A percentile compares a stretch with the other conserved stretches of the same genome.
Conservation (phyloP, 2,888 invertebrate species). For the Anaspis maculata region DNA sequence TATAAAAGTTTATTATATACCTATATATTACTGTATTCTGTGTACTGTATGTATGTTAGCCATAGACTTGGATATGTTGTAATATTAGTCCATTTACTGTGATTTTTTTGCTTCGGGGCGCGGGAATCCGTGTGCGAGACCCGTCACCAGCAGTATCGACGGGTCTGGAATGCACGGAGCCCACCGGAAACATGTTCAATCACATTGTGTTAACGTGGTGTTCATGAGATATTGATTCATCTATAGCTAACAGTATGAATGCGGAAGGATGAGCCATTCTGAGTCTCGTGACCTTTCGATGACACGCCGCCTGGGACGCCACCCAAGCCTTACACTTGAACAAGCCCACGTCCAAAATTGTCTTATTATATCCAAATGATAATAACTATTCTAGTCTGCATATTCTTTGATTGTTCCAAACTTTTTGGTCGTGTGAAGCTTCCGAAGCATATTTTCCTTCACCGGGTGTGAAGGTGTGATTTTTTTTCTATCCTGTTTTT, state of each 20-base stretch:
- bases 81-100: slow-evolving; percentile 41
- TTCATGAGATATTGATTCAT: slow-evolving; percentile 39
- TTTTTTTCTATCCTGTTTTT: too few species aligned
- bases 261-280: slow-evolving; percentile 15
- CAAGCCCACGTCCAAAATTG: too few species aligned
- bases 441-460: too few species aligned
- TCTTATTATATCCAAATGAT: too few species aligned
- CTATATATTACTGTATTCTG: slow-evolving; percentile 35
- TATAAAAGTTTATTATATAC: slow-evolving; percentile 39
- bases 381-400: too few species aligned
- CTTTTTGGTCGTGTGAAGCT: too few species aligned
- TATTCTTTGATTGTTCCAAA: too few species aligned
- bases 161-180: neutral
- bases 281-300: slow-evolving; percentile 16
- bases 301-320: too few species aligned
- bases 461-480: too few species aligned
- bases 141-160: neutral
- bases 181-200: slow-evolving; percentile 26
- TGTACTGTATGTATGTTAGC: slow-evolving; percentile 41
- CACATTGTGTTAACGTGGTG: slow-evolving; percentile 43
- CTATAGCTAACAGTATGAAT: slow-evolving; percentile 33
- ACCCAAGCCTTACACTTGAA: too few species aligned
- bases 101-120: slow-evolving; percentile 27
- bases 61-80: slow-evolving; percentile 38
- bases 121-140: neutral